Percentiles rank a stretch among this genome's conserved stretches.
Conservation (phyloP, 2,113 vertebrate species). For the Nyctibius bracteatus region DNA sequence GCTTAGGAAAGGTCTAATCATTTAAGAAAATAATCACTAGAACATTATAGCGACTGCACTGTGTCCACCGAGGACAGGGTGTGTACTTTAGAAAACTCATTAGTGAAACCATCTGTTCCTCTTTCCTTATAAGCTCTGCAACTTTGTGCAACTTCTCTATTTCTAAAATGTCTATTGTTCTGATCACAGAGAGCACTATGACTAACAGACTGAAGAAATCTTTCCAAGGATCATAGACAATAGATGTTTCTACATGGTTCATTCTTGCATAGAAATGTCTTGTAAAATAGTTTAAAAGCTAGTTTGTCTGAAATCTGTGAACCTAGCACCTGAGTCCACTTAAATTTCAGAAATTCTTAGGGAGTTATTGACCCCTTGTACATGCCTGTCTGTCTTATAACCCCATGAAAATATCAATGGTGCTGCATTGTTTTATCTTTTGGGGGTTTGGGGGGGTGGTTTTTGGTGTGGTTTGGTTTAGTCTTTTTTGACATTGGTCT, state of each 20-base stretch:
- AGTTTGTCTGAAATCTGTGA: neutral
- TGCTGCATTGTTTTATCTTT: neutral
- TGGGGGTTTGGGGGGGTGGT: neutral
- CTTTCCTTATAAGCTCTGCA: neutral
- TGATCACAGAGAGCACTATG: neutral
- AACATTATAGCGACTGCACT: neutral
- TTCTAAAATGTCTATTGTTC: slow-evolving; percentile 1
- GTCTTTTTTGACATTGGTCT: neutral
- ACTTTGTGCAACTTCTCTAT: slow-evolving; percentile 18
- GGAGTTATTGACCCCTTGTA: neutral
- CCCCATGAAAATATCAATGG: neutral
- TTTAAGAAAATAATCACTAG: neutral
- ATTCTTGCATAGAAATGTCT: neutral
- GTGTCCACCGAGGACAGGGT: neutral
- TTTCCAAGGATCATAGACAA: neutral
- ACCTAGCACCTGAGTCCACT: neutral
- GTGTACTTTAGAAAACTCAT: slow-evolving; percentile 40
- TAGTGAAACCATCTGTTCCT: slow-evolving; percentile 49
- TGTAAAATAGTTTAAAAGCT: neutral
- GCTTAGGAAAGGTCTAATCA: neutral
- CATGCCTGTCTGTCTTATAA: neutral
- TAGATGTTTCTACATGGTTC: neutral
- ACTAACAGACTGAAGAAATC: neutral
- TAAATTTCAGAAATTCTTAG: neutral
- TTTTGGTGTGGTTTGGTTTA: neutral